These are phyloP conservation scores for Sebastes alutus DNA, from an alignment of 2,797 vertebrate species.

Conservation along the genomic window DNA sequence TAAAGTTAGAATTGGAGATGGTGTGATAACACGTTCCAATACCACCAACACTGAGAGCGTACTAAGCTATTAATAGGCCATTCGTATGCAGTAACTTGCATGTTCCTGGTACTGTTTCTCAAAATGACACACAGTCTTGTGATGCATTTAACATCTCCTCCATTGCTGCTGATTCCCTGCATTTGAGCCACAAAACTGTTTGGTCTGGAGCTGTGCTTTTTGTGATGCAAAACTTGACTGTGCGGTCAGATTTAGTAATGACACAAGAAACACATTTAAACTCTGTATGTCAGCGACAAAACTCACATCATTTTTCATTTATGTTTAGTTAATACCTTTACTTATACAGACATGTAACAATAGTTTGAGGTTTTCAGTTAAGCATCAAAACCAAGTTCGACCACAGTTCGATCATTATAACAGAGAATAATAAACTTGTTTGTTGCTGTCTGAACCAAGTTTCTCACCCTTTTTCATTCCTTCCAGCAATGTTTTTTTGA, in stretches of 20 bases:
- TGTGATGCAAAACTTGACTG: neutral
- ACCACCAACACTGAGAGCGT: neutral
- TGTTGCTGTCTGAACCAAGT: neutral
- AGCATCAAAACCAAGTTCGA: neutral
- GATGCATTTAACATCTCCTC: neutral
- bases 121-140: neutral
- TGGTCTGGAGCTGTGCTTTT: neutral
- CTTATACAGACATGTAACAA: neutral
- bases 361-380: neutral
- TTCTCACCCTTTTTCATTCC: neutral
- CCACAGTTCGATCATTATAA: neutral
- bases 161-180: neutral
- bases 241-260: neutral
- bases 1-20: neutral
- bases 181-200: neutral
- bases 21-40: neutral
- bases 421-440: neutral
- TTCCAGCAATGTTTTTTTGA: constrained; percentile 20
- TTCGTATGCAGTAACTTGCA: neutral
- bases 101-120: neutral
- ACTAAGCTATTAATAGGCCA: neutral
- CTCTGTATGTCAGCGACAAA: neutral
- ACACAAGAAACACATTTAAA: neutral
- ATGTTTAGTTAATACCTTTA: neutral
- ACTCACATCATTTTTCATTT: neutral